Evolutionary conservation across 2,113 vertebrate genomes (phyloP).

Genomic region (Smithornis capensis): DNA sequence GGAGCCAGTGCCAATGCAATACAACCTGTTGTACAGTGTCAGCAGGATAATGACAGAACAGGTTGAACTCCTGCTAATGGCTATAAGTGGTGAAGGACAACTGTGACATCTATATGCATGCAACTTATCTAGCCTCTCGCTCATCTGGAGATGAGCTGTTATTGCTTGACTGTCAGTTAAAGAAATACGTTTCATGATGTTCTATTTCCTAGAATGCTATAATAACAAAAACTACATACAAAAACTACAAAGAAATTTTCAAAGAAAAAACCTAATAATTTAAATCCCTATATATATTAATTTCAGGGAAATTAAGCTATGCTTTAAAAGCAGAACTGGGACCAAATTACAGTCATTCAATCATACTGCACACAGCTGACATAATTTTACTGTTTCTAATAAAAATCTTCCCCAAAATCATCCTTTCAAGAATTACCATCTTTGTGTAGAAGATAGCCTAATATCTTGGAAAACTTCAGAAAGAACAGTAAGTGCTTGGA

Average conservation of each 20-base stretch:
- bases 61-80: slow-evolving; percentile 72
- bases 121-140: neutral
- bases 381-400: neutral
- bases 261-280: neutral
- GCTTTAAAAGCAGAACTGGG: neutral
- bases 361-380: neutral
- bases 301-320: neutral
- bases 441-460: neutral
- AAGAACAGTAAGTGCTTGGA: neutral
- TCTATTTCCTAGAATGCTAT: neutral
- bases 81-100: slow-evolving; percentile 71
- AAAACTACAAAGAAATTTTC: too few species aligned
- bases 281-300: neutral
- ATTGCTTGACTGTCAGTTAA: neutral
- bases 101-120: slow-evolving; percentile 38
- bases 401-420: neutral
- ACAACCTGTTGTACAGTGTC: slow-evolving; percentile 87
- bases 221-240: neutral
- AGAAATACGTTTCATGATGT: neutral
- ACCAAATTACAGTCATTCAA: neutral
- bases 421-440: neutral
- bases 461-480: neutral
- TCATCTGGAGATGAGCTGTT: neutral
- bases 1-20: slow-evolving; percentile 74
- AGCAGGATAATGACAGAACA: slow-evolving; percentile 81